Base-by-base conservation (phyloP, 2,888 invertebrate species). In the Bugula neritina region DNA sequence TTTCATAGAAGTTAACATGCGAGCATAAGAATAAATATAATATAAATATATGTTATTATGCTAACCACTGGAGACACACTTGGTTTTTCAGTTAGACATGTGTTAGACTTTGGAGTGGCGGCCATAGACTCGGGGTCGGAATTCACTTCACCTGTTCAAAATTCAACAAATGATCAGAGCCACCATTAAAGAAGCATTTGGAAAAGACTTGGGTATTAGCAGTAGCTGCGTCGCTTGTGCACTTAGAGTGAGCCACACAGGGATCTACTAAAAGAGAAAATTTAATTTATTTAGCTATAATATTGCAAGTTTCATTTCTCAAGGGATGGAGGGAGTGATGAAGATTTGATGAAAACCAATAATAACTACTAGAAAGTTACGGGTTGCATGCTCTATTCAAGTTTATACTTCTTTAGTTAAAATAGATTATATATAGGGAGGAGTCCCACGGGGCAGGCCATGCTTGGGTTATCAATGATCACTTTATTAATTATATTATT, bases 211-310 rank as follows among this genome's bases (percentile, higher is more conserved):
- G n/a, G n/a, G n/a, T n/a, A n/a, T n/a, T n/a, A n/a, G n/a, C n/a
- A n/a, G n/a, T n/a, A n/a, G n/a, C n/a, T n/a, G n/a, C n/a, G n/a
- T n/a, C 27, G 63, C 63, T 13, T 63, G 10, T 63, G 63, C 31
- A 63, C 63, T 63, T 13, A 27, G 5, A 23, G 31, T 25, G 27
- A 21, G 25, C 31, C 63, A 34, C 63, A 29, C 25, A 29, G 63
- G 63, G 63, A 63, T 13, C 27, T 13, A 31, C 25, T 31, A 63
- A 63, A 63, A 63, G 63, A 10, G 17, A 63, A 63, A 31, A 31
- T 63, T 63, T 63, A 63, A 63, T 63, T 63, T 31, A 63, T 63
- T 31, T 31, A 63, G 63, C 63, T 27, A 25, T 27, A 63, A 63
- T 27, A 63, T 63, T 63, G 27, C 31, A 63, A 31, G 63, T 63